Conservation (phyloP, 2,888 invertebrate genomes). For the Latheticus oryzae region DNA sequence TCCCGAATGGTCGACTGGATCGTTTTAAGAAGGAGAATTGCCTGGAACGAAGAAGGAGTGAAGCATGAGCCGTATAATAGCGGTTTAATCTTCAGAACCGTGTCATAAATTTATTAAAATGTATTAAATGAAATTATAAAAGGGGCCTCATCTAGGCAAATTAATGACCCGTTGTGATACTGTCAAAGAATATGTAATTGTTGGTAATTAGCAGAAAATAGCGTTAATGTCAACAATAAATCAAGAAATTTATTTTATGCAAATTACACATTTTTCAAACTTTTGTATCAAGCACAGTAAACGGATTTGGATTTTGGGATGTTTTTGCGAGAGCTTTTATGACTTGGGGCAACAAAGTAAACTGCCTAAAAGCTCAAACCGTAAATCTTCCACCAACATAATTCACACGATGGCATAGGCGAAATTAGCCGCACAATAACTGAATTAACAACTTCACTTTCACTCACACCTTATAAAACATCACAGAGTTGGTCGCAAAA, state of each 20-base stretch:
- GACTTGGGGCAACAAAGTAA: background rate
- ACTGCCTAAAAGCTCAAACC: background rate
- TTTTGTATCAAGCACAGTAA: background rate
- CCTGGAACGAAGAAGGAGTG: slow-evolving; percentile 58
- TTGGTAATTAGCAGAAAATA: slow-evolving; percentile 23
- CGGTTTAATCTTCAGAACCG: slow-evolving; percentile 62
- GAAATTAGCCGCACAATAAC: too few relatives aligned
- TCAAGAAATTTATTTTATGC: slow-evolving; percentile 20
- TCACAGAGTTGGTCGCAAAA: too few relatives aligned
- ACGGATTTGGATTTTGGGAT: slow-evolving; percentile 3
- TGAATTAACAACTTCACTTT: too few relatives aligned
- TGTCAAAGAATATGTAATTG: slow-evolving; percentile 34
- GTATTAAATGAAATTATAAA: slow-evolving; percentile 64
- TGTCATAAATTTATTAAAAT: slow-evolving; percentile 65
- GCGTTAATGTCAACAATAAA: slow-evolving; percentile 3
- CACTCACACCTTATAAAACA: too few relatives aligned
- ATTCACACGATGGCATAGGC: too few relatives aligned
- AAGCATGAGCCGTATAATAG: slow-evolving; percentile 63
- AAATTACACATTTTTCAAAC: slow-evolving; percentile 15
- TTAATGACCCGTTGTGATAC: slow-evolving; percentile 39
- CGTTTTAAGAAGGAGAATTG: slow-evolving; percentile 60
- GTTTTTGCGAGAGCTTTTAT: background rate
- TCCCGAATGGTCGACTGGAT: slow-evolving; percentile 59
- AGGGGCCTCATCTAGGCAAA: slow-evolving; percentile 45
- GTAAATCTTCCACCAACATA: too few relatives aligned